Base-by-base conservation (phyloP, 2,797 vertebrate genomes). In the Enteromius fasciolatus region DNA sequence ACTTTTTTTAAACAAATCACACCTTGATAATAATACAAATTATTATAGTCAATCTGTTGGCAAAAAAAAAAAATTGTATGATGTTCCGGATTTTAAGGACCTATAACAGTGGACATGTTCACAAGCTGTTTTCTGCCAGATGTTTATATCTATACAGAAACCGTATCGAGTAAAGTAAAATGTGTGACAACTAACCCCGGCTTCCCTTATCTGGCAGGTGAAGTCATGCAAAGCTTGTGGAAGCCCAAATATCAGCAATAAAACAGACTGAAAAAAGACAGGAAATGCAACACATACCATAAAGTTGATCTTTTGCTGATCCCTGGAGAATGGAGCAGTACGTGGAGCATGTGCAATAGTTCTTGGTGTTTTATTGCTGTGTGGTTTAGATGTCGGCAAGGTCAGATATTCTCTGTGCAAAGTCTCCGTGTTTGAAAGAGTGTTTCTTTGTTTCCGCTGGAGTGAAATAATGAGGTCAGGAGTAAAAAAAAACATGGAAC, bases 341-440 rank as follows among this genome's bases (percentile, higher is more conserved):
- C 93, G 95, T 44, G 93, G 95, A 54, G 92, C 90, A 87, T 69
- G 92, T 81, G 91, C 92, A 41, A 85, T 31, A 31, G 83, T 84
- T 80, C 82, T 70, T 66, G 94, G 90, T 10, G 76, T 88, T 88
- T 93, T 91, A 86, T 92, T 93, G 83, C 95, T 94, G 89, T 95
- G 95, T 14, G 94, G 94, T 88, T 94, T 96, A 1, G 93, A 93
- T 0, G 91, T 93, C 0, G 97, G 97, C 68, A 98, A 95, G 2
- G 97, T 98, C 89, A 95, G 92, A 86, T 97, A 98, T 69, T 97
- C 96, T 83, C 96, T 94, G 23, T 97, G 91, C 63, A 93, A 90
- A 74, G 91, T 94, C 66, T 95, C 94, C 39, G 94, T 93, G 79
- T 94, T 95, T 17, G 94, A 93, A 80, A 91, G 86, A 6, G 90